Base-by-base conservation (phyloP, 2,888 invertebrate genomes). In the Mamestra brassicae region DNA sequence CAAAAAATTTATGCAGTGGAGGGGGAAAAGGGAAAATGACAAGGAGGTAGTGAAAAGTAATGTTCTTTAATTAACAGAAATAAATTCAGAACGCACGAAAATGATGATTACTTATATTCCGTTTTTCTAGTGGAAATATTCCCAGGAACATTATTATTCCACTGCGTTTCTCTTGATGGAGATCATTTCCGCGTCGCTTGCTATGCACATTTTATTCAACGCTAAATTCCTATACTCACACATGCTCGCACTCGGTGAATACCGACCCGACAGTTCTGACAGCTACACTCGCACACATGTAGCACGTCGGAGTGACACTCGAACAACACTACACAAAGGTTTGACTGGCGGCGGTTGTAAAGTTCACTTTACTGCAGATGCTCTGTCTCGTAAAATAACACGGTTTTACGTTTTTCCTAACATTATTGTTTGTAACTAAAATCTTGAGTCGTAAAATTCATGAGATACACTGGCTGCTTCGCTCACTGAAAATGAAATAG, bases 341-440 rank as follows among this genome's bases (percentile, higher is more conserved):
- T 63, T 52, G 76, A 72, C 74, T 63, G 42, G 42, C 42, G 42
- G 17, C 66, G 84, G 85, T 64, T 79, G 77, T 85, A 85, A 85
- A 85, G 17, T 76, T 85, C 78, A 58, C 74, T 85, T 85, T 87
- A 85, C 79, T 87, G 77, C 85, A 81, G 85, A 84, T 76, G 85
- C 66, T 76, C 64, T 74, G 71, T 76, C 71, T 78, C 82, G 71
- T 87, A 81, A 87, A 85, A 78, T 80, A 82, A 76, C 76, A 76
- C 69, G 74, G 52, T 68, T 77, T 79, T 79, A 74, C 55, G 75
- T 74, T 76, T 76, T 77, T 69, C 66, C 62, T 72, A 67, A 70
- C 71, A 76, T 84, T 71, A 78, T 80, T 79, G 74, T 83, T 73
- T 76, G 83, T 73, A 74, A 84, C 85, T 84, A 58, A 83, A 84